Evolutionary conservation across 2,113 vertebrate species (phyloP), one percentile per base, ranked within the genome.

Genomic region (Festucalex cinctus): DNA sequence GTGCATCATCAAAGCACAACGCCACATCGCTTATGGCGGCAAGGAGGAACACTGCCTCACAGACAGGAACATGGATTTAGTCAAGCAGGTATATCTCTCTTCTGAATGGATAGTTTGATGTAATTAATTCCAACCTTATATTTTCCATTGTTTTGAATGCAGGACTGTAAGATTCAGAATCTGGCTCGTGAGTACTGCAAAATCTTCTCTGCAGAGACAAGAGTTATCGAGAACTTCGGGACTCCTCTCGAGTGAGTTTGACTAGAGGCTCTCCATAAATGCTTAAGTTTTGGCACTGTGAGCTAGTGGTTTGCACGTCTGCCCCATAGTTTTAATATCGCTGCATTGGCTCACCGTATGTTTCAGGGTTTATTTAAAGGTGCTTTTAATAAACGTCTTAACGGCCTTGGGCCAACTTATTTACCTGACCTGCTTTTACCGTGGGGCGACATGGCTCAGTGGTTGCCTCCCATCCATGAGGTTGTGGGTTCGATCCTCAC

Each of bases 91-190:
- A 74, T 62, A 22, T 24, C 22, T 57, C 26, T 32, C 14, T 57
- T 32, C 13, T 16, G 2, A 43, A 62, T 26, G 43, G 63, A 61
- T 6, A 0, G 3, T 39, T 65, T 44, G 8, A 39, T 69, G 49
- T 28, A 13, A 49, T 66, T 72, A 51, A 56, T 66, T 19, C 3
- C 57, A 44, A 61, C 69, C 75, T 66, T 67, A 44, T 58, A 1
- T 70, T 66, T 46, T 71, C 53, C 66, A 60, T 81, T 85, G 41
- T 75, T 75, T 59, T 64, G 26, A 16, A 60, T 19, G 71, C 83
- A 99, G 97, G 92, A 93, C 49, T 98, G 96, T 85, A 98, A 95
- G 90, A 94, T 94, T 80, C 97, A 98, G 81, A 99, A 98, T 83
- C 93, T 94, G 69, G 94, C 94, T 70, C 93, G 97, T 0, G 97